Evolutionary conservation across 2,797 vertebrate genomes (phyloP), one percentile per base, ranked within the genome.

Genomic region (Pangasius mekongensis): DNA sequence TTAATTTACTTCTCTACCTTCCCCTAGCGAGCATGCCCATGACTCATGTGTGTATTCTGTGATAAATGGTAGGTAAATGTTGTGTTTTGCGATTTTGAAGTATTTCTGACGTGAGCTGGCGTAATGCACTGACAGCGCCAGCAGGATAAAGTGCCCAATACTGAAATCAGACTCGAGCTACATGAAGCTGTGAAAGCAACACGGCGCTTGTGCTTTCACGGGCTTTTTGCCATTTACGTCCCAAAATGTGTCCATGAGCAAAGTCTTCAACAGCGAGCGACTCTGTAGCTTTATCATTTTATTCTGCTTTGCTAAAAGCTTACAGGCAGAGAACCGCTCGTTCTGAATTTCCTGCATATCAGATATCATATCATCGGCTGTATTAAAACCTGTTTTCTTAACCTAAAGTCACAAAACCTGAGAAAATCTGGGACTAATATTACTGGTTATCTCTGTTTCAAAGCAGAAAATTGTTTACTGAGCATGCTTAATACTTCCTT

Each of bases 81-180:
- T 82, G 24, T 82, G 33, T 83, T 54, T 89, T 54, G 36, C 60
- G 27, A 56, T 88, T 87, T 13, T 16, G 43, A 66, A 84, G 56
- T 8, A 16, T 43, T 82, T 62, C 80, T 82, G 78, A 82, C 66
- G 30, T 47, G 47, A 84, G 81, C 52, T 20, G 67, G 80, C 14
- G 85, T 89, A 84, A 87, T 71, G 71, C 60, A n/a, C 33, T 64
- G 49, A 84, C 20, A 91, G 91, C 71, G 64, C 33, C 5, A 83
- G 78, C 39, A 83, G 67, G 86, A 83, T 33, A n/a, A 64, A 67
- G 83, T 77, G 78, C 47, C 84, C 56, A 49, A 54, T 60, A 33
- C 81, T 77, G 69, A 58, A 60, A 81, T 84, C 27, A 73, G 67
- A 78, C 36, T 78, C 27, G 30, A 33, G 9, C 30, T 56, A 80